A percentile compares a stretch with the other conserved stretches of the same genome.
phyloP scores from a whole-genome alignment of 2,888 invertebrate species.

The Mactromeris polynyma region DNA sequence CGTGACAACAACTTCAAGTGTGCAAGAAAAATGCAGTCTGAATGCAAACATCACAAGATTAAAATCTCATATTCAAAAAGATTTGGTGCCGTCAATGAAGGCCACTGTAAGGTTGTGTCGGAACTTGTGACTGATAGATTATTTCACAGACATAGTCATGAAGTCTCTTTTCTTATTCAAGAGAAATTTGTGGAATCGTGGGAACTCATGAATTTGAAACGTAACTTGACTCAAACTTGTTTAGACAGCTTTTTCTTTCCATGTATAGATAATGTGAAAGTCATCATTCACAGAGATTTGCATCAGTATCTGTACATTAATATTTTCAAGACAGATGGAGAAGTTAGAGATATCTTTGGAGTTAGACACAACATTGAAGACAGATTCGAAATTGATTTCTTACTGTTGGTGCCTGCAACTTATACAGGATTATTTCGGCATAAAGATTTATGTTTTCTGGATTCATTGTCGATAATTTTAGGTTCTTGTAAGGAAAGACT shows the following conservation, averaged over 20 bases:
- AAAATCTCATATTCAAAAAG: background rate
- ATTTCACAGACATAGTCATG: background rate
- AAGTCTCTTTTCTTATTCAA: constrained; percentile 14
- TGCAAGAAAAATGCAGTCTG: background rate
- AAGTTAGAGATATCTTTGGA: constrained; percentile 25
- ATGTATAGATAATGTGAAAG: background rate
- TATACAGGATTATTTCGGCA: constrained; percentile 36
- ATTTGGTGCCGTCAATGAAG: constrained; percentile 28
- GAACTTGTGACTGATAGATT: constrained; percentile 13
- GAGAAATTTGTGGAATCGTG: background rate
- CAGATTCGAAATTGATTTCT: background rate
- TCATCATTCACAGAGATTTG: constrained; percentile 13
- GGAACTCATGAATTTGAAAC: background rate
- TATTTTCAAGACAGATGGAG: background rate
- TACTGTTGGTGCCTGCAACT: background rate
- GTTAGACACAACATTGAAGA: constrained; percentile 21
- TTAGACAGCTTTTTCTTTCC: constrained; percentile 21
- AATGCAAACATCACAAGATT: background rate
- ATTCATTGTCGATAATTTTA: constrained; percentile 56
- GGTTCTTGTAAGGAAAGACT: constrained; percentile 47
- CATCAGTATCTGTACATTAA: constrained; percentile 8
- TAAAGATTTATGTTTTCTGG: constrained; percentile 57
- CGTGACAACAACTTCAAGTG: background rate
- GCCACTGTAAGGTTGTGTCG: constrained; percentile 12
- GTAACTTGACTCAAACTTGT: background rate